Evolutionary conservation across 2,113 vertebrate genomes (phyloP), one percentile per base, ranked within the genome.

Genomic region (Glaucomys volans): DNA sequence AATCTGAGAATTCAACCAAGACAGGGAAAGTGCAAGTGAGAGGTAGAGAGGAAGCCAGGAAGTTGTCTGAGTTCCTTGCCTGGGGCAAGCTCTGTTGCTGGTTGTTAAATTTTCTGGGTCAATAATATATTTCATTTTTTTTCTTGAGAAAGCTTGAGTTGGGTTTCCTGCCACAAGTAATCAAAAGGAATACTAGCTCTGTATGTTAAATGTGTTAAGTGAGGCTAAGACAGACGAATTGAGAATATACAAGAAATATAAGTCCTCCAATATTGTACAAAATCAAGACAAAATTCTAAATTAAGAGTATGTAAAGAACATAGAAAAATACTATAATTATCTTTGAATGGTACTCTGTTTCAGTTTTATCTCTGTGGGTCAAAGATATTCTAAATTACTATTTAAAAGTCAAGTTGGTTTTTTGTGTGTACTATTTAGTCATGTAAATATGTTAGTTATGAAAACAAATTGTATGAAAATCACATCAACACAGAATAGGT

Each of bases 51-150:
- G 40, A 50, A 76, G 32, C 14, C 26, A 47, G 57, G 84, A 40
- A 80, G 6, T 35, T 12, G 0, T 12, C 44, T 72, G 37, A 90
- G 17, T 26, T 81, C 40, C 72, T 37, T 64, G 30, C 35, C 91
- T 52, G 20, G 42, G 66, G 64, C 66, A 26, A 80, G 16, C 47
- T 28, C 54, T n/a, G 44, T 2, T 57, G 14, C 9, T 47, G 54
- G 44, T 24, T 82, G 66, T 90, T 64, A 83, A 85, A 95, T 94
- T 76, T 74, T 57, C 10, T 66, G 20, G 4, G 72, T 94, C 42
- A 79, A 90, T 82, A 90, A 79, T 88, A 80, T 83, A 75, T 79
- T 96, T 32, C 52, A 77, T 62, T 94, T 96, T 62, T 57, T 92
- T 90, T 37, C 42, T 81, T 94, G 87, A 71, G 32, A 66, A 80